phyloP scores from a whole-genome alignment of 2,888 invertebrate species.

The Heteromurus nitidus region DNA sequence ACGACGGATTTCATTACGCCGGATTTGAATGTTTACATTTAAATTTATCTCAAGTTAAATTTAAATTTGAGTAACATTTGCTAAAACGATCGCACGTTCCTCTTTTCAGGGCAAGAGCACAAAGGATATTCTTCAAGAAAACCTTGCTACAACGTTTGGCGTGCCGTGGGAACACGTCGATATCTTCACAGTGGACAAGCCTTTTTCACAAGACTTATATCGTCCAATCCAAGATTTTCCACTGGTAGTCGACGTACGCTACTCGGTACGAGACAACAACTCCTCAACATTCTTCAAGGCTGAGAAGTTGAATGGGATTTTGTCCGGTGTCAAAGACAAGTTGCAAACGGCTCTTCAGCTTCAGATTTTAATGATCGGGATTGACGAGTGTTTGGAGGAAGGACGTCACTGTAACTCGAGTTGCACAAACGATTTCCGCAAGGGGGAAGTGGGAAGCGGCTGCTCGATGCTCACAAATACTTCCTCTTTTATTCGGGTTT shows the following conservation, averaged over 20 bases:
- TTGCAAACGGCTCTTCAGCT: constrained; percentile 84
- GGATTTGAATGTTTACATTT: constrained; percentile 59
- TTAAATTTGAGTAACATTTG: background rate
- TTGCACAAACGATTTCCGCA: constrained; percentile 86
- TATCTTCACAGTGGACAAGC: constrained; percentile 92
- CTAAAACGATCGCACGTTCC: no score
- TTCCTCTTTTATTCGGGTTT: constrained; percentile 95
- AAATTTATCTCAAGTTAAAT: no score
- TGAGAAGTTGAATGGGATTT: constrained; percentile 90
- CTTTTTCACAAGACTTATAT: no score
- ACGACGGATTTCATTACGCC: constrained; percentile 88
- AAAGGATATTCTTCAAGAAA: constrained; percentile 82
- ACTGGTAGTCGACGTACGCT: constrained; percentile 86
- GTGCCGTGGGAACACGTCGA: constrained; percentile 90
- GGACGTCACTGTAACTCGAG: constrained; percentile 82
- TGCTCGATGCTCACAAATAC: constrained; percentile 93
- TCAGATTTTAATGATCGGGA: constrained; percentile 89
- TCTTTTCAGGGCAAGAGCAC: constrained; percentile 81
- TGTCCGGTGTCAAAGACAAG: constrained; percentile 82
- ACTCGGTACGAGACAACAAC: constrained; percentile 93
- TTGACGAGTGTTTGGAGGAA: constrained; percentile 92
- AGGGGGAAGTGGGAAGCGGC: constrained; percentile 84
- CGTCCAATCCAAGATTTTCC: constrained; percentile 78
- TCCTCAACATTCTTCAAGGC: constrained; percentile 94
- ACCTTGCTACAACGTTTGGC: constrained; percentile 84